Evolutionary conservation across 2,113 vertebrate species (phyloP).

Genomic region (Alligator sinensis): DNA sequence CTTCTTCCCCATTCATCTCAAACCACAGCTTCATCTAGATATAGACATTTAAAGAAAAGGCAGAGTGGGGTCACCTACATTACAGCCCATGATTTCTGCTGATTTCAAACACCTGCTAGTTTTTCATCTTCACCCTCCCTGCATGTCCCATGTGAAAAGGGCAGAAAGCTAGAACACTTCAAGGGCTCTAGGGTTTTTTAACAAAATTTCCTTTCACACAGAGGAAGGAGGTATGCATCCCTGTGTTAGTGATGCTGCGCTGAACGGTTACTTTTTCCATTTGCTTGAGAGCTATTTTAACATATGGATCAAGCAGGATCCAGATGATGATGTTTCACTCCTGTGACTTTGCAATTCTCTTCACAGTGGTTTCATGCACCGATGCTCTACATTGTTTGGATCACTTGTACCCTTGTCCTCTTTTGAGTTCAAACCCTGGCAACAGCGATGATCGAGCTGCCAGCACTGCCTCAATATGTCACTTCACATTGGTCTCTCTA

Average conservation of each 20-base stretch:
- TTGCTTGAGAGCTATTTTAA: background rate
- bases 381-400: background rate
- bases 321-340: background rate
- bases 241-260: background rate
- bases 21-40: background rate
- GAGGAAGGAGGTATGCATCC: background rate
- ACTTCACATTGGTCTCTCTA: conserved; percentile 53
- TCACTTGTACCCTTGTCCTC: background rate
- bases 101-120: background rate
- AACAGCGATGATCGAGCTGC: conserved; percentile 46
- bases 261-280: fast-evolving
- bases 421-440: conserved; percentile 31
- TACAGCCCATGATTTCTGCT: background rate
- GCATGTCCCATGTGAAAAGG: background rate
- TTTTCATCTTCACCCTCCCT: background rate
- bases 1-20: background rate
- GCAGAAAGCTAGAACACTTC: background rate
- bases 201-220: background rate
- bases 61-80: background rate
- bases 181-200: background rate
- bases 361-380: background rate
- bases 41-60: background rate
- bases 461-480: conserved; percentile 56
- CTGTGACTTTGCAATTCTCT: background rate
- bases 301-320: background rate